Evolutionary conservation across 1,140 invertebrate genomes (phyloP), one percentile per base, ranked within the genome.

Genomic region (Panagrolaimus sp.): DNA sequence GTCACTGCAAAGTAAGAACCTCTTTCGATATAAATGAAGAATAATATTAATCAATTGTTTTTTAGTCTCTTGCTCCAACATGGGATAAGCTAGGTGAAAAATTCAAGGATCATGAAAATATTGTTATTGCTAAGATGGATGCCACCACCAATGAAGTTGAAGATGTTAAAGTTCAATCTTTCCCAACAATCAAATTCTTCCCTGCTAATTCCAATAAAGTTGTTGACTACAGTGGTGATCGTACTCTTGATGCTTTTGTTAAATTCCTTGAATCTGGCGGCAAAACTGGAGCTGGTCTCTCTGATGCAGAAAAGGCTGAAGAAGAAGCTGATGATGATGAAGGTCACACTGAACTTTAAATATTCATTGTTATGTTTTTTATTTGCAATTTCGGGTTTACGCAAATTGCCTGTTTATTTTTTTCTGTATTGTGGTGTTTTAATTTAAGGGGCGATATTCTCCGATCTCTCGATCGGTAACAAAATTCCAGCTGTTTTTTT

Each of bases 81-180:
- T 98, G 93, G 85, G 93, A 98, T 72, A 81, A 91, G 87, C 86
- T 92, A 68, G 90, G 88, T 67, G 90, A 92, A 76, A 91, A 95
- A 64, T 76, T 89, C 85, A 89, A 91, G 82, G 90, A 92, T 75
- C 88, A 89, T 75, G 88, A 89, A 47, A 88, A 89, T 70, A 87
- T 98, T 73, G 87, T 98, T 13, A 91, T 99, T 83, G 94, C 95
- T 73, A 98, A 98, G 86, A 96, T 99, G 88, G 96, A 99, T 85
- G 89, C 95, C 63, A 98, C 95, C 67, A 90, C 89, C 80, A 99
- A 98, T 85, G 96, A 98, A 87, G 84, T 98, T 67, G 92, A 95
- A 72, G 84, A 84, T 65, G 90, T 92, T 27, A 96, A 94, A 86
- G 89, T 99, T 81, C 89, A 89, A 68, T 93, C 89, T 72, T 99